Base-by-base conservation (phyloP, 1,140 invertebrate genomes). In the Metaphire vulgaris region DNA sequence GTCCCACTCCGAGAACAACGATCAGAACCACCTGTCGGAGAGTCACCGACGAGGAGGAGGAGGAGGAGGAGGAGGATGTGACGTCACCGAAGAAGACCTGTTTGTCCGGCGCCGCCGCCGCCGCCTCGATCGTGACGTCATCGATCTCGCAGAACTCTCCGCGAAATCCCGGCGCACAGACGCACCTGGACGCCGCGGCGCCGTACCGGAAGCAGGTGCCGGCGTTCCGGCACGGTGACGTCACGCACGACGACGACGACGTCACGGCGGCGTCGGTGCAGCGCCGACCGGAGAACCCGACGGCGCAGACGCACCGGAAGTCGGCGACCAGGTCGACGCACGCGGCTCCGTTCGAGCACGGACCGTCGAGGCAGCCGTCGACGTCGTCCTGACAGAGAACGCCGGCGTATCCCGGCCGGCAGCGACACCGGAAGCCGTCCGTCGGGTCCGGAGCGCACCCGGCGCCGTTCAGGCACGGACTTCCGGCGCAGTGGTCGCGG, bases 321-420 rank as follows among this genome's bases (percentile, higher is more conserved):
- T 74, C 75, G 34, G 66, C 66, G 33, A 79, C 78, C 56, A 79
- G 71, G 79, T 86, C 83, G 14, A 74, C 76, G 73, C 85, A 86
- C 12, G 74, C 79, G 2, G 82, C 84, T 64, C 83, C 83, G 74
- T 85, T 85, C 1, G 81, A 79, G 76, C 85, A 86, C 1, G 83
- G 82, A 12, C 76, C 69, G 66, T 80, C 79, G 31, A 79, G 74
- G 72, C 85, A 86, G 76, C 85, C 82, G 71, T 86, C 81, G 2
- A 86, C 80, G 74, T 84, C 80, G 14, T 77, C 75, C 81, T 93
- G 90, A 85, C 96, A 98, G 31, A 91, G 85, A 0, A 89, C 83
- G 0, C 95, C 95, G 1, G 92, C 90, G 88, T 90, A 98, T 12
- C 95, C 95, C 0, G 94, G 91, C 2, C 92, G 89, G 86, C 95